Percentiles rank a stretch among this genome's conserved stretches.
phyloP scores from a whole-genome alignment of 2,113 vertebrate species.

The Orcinus orca region DNA sequence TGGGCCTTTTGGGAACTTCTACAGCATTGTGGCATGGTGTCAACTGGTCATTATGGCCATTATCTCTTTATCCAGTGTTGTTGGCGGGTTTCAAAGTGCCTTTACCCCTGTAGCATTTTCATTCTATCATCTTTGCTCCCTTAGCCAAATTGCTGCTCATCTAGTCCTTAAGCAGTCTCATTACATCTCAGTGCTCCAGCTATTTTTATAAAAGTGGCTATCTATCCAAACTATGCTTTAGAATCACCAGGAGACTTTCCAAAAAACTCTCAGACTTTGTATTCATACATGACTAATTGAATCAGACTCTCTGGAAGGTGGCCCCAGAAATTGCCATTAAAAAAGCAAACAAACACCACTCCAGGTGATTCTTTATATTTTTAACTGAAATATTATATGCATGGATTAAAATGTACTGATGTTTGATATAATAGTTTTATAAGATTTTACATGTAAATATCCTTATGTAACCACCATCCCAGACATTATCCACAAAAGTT shows the following conservation, averaged over 20 bases:
- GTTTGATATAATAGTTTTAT: background rate
- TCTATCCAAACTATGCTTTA: background rate
- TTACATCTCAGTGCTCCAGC: background rate
- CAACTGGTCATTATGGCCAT: background rate
- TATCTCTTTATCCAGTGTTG: background rate
- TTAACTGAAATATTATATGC: background rate
- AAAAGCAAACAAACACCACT: background rate
- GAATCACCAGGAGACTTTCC: background rate
- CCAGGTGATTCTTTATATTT: background rate
- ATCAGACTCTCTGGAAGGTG: background rate
- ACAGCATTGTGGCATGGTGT: background rate
- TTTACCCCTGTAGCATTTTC: background rate
- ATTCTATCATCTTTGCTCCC: background rate
- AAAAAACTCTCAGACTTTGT: background rate
- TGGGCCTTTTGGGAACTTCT: background rate
- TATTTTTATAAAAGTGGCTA: background rate
- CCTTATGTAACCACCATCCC: too few species aligned
- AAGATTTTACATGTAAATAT: background rate
- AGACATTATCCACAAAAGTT: background rate
- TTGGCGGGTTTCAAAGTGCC: background rate
- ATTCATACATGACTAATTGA: background rate
- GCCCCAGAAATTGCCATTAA: too few species aligned
- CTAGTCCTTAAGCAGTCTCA: background rate
- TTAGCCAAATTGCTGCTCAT: background rate
- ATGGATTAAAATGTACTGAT: background rate